Conservation (phyloP, 2,113 vertebrate genomes). For the Sitta europaea region DNA sequence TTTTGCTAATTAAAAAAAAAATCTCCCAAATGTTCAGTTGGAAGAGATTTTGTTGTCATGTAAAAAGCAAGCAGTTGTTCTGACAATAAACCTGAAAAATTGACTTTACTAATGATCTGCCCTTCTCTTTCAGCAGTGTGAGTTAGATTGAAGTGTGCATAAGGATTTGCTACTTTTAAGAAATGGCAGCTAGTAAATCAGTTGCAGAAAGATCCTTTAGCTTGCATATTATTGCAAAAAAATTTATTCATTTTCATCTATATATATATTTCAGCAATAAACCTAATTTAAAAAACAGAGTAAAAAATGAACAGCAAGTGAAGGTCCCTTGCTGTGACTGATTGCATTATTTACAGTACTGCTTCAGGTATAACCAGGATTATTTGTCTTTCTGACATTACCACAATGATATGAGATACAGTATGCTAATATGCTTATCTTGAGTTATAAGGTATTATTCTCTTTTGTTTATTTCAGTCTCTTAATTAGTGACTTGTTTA, state of each 20-base stretch:
- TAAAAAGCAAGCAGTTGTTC: neutral
- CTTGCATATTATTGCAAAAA: neutral
- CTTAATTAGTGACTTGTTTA: slow-evolving; percentile 71
- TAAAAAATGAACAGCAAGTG: slow-evolving; percentile 20
- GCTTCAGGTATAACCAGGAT: slow-evolving; percentile 69
- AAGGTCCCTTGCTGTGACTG: slow-evolving; percentile 53
- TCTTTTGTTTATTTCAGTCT: slow-evolving; percentile 66
- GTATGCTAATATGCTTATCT: slow-evolving; percentile 69
- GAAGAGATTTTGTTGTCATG: neutral
- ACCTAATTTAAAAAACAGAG: slow-evolving; percentile 47
- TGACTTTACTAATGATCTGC: neutral
- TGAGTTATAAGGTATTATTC: slow-evolving; percentile 57
- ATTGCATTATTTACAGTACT: slow-evolving; percentile 62
- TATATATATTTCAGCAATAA: slow-evolving; percentile 45
- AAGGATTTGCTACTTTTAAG: slow-evolving; percentile 25
- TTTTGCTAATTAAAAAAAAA: neutral
- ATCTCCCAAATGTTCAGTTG: neutral
- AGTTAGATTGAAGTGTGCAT: neutral
- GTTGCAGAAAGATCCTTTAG: neutral
- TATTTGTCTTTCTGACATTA: slow-evolving; percentile 72
- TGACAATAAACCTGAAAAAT: slow-evolving; percentile 4
- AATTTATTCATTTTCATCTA: slow-evolving; percentile 40
- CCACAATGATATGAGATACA: slow-evolving; percentile 37
- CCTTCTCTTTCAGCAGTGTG: neutral
- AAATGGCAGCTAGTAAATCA: slow-evolving; percentile 1